These are phyloP conservation scores for Nasonia longicornis DNA, from an alignment of 1,140 invertebrate species.

Conservation along the genomic window DNA sequence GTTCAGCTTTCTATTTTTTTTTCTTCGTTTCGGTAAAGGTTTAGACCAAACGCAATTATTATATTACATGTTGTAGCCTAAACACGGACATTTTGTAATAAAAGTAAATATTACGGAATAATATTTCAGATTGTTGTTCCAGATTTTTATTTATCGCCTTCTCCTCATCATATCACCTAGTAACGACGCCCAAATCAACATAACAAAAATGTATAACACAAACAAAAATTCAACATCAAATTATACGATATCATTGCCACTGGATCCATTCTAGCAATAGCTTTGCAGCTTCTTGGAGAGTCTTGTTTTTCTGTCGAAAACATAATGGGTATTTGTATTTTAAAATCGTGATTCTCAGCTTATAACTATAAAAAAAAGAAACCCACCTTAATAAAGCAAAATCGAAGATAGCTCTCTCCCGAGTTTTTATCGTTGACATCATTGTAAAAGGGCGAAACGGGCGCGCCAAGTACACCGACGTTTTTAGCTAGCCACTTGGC, in stretches of 20 bases:
- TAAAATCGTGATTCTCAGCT: slow-evolving; percentile 17
- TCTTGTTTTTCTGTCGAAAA: slow-evolving; percentile 77
- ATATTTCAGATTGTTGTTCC: slow-evolving; percentile 43
- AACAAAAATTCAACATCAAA: background rate
- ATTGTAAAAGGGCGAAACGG: slow-evolving; percentile 93
- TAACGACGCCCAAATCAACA: background rate
- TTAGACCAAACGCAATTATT: slow-evolving; percentile 69
- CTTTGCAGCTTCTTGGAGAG: slow-evolving; percentile 63
- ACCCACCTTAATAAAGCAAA: slow-evolving; percentile 92
- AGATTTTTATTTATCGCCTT: slow-evolving; percentile 12
- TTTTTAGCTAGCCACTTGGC: slow-evolving; percentile 85
- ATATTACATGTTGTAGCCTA: slow-evolving; percentile 70
- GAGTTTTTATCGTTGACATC: slow-evolving; percentile 80
- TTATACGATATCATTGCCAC: background rate
- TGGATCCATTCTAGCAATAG: slow-evolving; percentile 17
- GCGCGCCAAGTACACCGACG: slow-evolving; percentile 58
- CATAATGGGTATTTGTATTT: background rate
- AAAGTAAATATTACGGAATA: slow-evolving; percentile 68
- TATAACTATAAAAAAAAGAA: slow-evolving; percentile 27
- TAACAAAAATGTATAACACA: too few species aligned
- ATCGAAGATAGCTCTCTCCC: slow-evolving; percentile 89
- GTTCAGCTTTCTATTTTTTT: slow-evolving; percentile 59
- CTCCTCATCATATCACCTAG: background rate
- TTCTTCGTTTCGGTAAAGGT: slow-evolving; percentile 64
- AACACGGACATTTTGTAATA: slow-evolving; percentile 69